Percentiles rank a stretch among this genome's conserved stretches.
phyloP scores from a whole-genome alignment of 2,888 invertebrate species.

The Homarus gammarus region DNA sequence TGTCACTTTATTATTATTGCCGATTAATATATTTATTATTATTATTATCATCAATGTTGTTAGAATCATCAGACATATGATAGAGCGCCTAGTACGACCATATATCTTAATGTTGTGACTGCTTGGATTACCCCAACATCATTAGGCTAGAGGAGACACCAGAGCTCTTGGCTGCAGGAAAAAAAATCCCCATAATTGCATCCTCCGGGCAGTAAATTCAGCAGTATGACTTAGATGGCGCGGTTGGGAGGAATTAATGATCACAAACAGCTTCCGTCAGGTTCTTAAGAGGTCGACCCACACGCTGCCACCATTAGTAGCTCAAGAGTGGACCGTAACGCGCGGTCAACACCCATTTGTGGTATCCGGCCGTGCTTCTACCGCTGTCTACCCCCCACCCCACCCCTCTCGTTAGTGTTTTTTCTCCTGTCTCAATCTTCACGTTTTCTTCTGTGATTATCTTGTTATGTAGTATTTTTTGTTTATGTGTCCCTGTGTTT shows the following conservation, averaged over 20 bases:
- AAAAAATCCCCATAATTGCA: background rate
- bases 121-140: no score
- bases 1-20: no score
- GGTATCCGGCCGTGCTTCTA: background rate
- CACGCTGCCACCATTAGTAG: background rate
- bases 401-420: background rate
- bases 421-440: no score
- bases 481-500: no score
- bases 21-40: no score
- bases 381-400: background rate
- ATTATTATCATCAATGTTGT: no score
- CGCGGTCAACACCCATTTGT: background rate
- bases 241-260: background rate
- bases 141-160: background rate
- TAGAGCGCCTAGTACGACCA: no score
- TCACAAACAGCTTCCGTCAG: slow-evolving; percentile 1
- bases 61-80: no score
- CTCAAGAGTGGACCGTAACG: background rate
- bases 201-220: background rate
- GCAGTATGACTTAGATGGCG: background rate
- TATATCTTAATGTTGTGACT: no score
- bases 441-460: no score
- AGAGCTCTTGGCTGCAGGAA: background rate
- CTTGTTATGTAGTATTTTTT: no score
- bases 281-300: background rate